Base-by-base conservation (phyloP, 2,888 invertebrate genomes). In the Caenorhabditis panamensis region DNA sequence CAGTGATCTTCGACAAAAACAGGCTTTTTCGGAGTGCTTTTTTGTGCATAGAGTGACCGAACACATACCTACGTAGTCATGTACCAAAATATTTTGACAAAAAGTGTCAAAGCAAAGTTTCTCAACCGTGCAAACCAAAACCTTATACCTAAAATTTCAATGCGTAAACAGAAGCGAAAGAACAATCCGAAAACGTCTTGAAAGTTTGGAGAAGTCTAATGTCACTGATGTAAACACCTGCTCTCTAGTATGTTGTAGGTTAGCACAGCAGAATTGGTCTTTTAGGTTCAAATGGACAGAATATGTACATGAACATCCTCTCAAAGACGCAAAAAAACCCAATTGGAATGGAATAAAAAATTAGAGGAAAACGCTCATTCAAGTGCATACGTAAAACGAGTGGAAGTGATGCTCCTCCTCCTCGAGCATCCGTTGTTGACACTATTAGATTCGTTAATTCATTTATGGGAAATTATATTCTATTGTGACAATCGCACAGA, bases 321-420 rank as follows among this genome's bases (percentile, higher is more conserved):
- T n/a, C n/a, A n/a, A n/a, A n/a, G n/a, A n/a, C n/a, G n/a, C n/a
- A n/a, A n/a, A n/a, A n/a, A n/a, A n/a, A n/a, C n/a, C n/a, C n/a
- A n/a, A n/a, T n/a, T n/a, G n/a, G n/a, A n/a, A n/a, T n/a, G n/a
- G n/a, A n/a, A n/a, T n/a, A n/a, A n/a, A n/a, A n/a, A n/a, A n/a
- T n/a, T n/a, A n/a, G n/a, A n/a, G 8, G 20, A 69, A 56, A 69
- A 69, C 56, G 56, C 49, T 56, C 68, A 69, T 69, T 69, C 26
- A 8, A 51, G 59, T 59, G 68, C 59, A 51, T 51, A 51, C 22
- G 54, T 47, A 26, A 67, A 56, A 22, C n/a, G 16, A 16, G 53
- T n/a, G 31, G 18, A 47, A 47, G 13, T 47, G 28, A 36, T 0
- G 8, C 58, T 62, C 16, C 36, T 36, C 11, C 47, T 47, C 47